Percentiles rank a stretch among this genome's conserved stretches.
phyloP scores from a whole-genome alignment of 2,797 vertebrate species.

The Microhierax caerulescens region DNA sequence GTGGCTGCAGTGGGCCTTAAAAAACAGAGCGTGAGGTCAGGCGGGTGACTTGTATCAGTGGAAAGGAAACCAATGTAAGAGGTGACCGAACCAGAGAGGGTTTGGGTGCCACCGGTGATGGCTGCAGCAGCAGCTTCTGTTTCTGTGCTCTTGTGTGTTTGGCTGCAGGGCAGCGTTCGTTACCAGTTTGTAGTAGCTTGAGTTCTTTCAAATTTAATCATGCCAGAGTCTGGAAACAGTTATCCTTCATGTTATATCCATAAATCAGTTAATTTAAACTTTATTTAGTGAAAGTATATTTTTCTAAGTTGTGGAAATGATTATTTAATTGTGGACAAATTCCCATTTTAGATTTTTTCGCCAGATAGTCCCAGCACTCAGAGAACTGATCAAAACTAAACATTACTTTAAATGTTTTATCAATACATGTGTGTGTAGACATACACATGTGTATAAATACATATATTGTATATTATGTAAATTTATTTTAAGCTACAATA shows the following conservation, averaged over 20 bases:
- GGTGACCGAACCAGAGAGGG: background rate
- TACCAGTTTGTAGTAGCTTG: background rate
- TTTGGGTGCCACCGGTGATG: background rate
- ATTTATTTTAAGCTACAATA: slow-evolving; percentile 80
- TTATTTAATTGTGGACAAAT: slow-evolving; percentile 70
- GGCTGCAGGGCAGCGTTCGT: background rate
- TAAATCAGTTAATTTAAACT: slow-evolving; percentile 65
- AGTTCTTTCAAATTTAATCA: background rate
- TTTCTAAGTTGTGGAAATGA: slow-evolving; percentile 78
- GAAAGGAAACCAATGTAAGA: background rate
- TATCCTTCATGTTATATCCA: background rate
- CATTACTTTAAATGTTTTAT: slow-evolving; percentile 69
- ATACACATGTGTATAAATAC: slow-evolving; percentile 74
- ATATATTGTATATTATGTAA: slow-evolving; percentile 79
- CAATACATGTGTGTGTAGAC: slow-evolving; percentile 73
- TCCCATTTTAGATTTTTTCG: slow-evolving; percentile 70
- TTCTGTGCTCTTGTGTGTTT: background rate
- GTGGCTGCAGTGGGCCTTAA: background rate
- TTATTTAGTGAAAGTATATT: slow-evolving; percentile 76
- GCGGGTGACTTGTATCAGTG: background rate
- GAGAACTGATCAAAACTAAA: slow-evolving; percentile 72
- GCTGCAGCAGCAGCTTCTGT: background rate
- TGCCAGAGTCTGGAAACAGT: background rate
- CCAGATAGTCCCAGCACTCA: slow-evolving; percentile 67
- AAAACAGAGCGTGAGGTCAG: rapidly evolving